Base-by-base conservation (phyloP, 2,797 vertebrate genomes). In the Coracias cyanogaster region DNA sequence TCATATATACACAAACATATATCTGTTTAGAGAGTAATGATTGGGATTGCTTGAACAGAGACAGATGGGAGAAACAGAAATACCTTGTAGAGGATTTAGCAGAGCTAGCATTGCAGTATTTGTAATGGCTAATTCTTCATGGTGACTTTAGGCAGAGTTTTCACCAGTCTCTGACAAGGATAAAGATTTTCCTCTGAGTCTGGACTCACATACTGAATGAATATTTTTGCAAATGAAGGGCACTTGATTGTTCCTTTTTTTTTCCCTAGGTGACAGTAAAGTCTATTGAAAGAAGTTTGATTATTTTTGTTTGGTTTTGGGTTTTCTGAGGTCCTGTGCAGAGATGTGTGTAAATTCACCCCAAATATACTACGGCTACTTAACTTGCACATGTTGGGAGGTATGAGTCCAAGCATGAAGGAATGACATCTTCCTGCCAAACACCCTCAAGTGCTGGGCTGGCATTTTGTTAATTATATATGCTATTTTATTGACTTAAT, bases 361-460 rank as follows among this genome's bases (percentile, higher is more conserved):
- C 45, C 67, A 86, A 89, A 79, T 71, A 51, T n/a, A 60, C 22
- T 19, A 18, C 3, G 3, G 55, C 66, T 45, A 39, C 80, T 93
- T 82, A 48, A n/a, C 45, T 48, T 81, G 61, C 76, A 74, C 54
- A 69, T 0, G 33, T 76, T 76, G 85, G 85, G 80, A 7, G 16
- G 22, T 2, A 54, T 9, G 85, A 94, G 60, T 14, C 70, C 82
- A 60, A 57, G 95, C 90, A 65, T 64, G 73, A 90, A 94, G 85
- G 94, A 95, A 95, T 90, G 80, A 73, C n/a, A 17, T 15, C 57
- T 73, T 80, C 73, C 64, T 96, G 95, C 90, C 88, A 70, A 80
- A 92, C 60, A 57, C 49, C 58, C 88, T 89, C 37, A 21, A 94
- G 54, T 83, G 67, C 79, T 83, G 39, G 35, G 35, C 66, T 93